phyloP scores from a whole-genome alignment of 2,888 invertebrate genomes.

The Choreutis nemorana region DNA sequence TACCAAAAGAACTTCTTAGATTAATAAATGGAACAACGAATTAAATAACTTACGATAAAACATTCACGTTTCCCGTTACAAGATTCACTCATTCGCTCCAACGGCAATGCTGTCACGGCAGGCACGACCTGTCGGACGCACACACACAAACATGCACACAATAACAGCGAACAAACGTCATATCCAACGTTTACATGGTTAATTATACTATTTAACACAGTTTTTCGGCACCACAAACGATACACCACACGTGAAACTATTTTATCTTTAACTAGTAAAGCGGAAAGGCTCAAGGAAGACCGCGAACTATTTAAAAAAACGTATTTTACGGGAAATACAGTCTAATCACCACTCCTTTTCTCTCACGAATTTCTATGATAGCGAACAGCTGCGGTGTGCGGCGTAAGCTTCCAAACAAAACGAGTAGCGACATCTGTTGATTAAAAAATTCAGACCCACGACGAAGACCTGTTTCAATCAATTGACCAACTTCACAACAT shows the following conservation, averaged over 20 bases:
- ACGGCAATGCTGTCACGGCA: constrained; percentile 56
- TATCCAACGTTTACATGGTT: constrained; percentile 54
- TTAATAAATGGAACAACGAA: constrained; percentile 12
- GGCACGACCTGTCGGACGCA: constrained; percentile 29
- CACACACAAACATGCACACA: constrained; percentile 49
- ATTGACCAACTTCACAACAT: constrained; percentile 1
- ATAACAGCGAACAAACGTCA: constrained; percentile 56
- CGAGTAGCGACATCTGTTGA: constrained; percentile 37
- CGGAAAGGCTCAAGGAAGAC: constrained; percentile 30
- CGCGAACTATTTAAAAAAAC: constrained; percentile 53
- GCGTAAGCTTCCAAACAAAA: constrained; percentile 61
- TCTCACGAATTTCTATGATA: constrained; percentile 63
- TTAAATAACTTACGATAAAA: constrained; percentile 39
- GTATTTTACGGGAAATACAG: constrained; percentile 51
- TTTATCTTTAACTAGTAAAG: constrained; percentile 32
- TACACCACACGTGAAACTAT: constrained; percentile 36
- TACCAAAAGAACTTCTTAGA: too few species aligned
- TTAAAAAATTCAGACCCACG: background rate
- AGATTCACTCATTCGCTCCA: constrained; percentile 61
- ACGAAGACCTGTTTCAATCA: background rate
- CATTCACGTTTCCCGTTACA: constrained; percentile 56
- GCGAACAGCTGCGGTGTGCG: constrained; percentile 63
- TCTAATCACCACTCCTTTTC: constrained; percentile 67
- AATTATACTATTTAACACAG: constrained; percentile 45
- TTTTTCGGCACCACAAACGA: constrained; percentile 39